These are phyloP conservation scores for Lasioglossum marginatum DNA, from an alignment of 2,888 invertebrate genomes.

Conservation along the genomic window DNA sequence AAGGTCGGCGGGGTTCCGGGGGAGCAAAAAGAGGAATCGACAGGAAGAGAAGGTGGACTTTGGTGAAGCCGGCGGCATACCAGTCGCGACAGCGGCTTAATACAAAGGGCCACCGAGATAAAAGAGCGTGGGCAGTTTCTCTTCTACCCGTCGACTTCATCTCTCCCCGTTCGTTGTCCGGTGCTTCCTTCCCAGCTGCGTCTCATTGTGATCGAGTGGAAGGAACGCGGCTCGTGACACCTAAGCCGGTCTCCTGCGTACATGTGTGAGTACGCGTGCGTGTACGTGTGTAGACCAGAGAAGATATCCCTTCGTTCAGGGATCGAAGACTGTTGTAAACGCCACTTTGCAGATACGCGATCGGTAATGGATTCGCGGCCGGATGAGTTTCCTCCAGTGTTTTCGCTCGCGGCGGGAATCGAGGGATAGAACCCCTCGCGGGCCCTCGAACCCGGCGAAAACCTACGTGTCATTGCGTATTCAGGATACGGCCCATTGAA, in stretches of 20 bases:
- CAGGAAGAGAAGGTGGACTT: slow-evolving; percentile 65
- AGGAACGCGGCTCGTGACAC: slow-evolving; percentile 60
- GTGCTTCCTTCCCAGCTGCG: slow-evolving; percentile 47
- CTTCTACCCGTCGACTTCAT: slow-evolving; percentile 67
- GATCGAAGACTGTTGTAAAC: slow-evolving; percentile 57
- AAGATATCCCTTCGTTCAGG: neutral
- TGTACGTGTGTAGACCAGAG: neutral
- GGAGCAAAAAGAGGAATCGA: slow-evolving; percentile 56
- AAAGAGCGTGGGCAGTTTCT: slow-evolving; percentile 72
- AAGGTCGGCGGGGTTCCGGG: neutral
- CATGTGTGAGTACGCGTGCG: neutral
- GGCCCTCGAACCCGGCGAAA: slow-evolving; percentile 50
- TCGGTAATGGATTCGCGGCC: slow-evolving; percentile 71
- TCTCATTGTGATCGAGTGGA: slow-evolving; percentile 56
- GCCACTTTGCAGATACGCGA: slow-evolving; percentile 51
- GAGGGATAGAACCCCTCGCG: slow-evolving; percentile 8
- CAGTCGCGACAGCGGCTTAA: slow-evolving; percentile 69
- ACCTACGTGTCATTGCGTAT: slow-evolving; percentile 77
- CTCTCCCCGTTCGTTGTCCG: slow-evolving; percentile 47
- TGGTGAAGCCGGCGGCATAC: slow-evolving; percentile 66
- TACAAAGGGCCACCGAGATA: slow-evolving; percentile 68
- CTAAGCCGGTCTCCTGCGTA: slow-evolving; percentile 43
- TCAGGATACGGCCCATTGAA: slow-evolving; percentile 77
- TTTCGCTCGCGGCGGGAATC: neutral
- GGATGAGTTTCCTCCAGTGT: slow-evolving; percentile 45